These are phyloP conservation scores for Pseudolycoriella hygida DNA, from an alignment of 2,888 invertebrate genomes.

Conservation along the genomic window DNA sequence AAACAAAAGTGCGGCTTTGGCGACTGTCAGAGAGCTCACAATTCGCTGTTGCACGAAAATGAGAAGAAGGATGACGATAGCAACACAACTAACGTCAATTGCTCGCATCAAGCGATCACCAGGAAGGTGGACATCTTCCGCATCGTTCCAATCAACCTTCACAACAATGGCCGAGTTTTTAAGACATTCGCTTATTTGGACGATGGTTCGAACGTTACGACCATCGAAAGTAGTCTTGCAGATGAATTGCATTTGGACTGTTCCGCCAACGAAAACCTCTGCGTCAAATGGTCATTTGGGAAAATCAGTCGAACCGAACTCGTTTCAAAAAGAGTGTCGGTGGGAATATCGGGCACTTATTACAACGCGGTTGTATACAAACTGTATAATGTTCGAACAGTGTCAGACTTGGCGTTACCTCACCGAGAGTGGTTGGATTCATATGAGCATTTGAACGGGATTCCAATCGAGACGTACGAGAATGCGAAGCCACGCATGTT, in stretches of 20 bases:
- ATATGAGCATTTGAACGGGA: background rate
- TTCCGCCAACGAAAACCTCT: background rate
- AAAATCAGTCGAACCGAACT: background rate
- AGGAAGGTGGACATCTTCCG: background rate
- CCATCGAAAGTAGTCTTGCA: background rate
- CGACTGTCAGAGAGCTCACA: no score
- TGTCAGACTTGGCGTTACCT: background rate
- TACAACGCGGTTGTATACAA: background rate
- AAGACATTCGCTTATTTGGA: background rate
- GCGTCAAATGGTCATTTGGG: background rate
- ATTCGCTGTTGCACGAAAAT: no score
- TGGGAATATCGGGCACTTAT: background rate
- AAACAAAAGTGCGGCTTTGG: no score
- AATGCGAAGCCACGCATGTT: conserved; percentile 4
- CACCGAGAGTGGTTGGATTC: background rate
- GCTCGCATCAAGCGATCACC: no score
- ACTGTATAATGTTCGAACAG: background rate
- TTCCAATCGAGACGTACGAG: background rate
- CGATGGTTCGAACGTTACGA: background rate
- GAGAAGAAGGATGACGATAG: no score
- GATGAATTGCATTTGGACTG: background rate
- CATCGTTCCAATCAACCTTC: background rate
- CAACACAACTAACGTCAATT: no score
- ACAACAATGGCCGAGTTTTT: background rate
- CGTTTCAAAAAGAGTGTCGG: background rate